Evolutionary conservation across 2,797 vertebrate genomes (phyloP).

Genomic region (Mus caroli): DNA sequence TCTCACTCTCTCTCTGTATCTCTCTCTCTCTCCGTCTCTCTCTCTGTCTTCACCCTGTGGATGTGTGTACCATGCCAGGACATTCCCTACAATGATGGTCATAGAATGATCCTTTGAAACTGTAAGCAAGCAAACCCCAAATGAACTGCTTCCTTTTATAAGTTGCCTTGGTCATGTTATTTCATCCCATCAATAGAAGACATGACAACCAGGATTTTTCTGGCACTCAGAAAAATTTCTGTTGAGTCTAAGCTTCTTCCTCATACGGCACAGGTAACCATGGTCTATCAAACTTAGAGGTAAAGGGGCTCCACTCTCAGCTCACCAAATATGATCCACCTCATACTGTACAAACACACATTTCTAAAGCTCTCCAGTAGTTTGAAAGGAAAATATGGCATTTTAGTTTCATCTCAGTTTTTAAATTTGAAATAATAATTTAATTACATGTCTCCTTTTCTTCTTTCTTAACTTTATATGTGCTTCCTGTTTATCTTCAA

Average conservation of each 20-base stretch:
- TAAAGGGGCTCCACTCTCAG: neutral
- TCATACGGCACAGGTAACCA: neutral
- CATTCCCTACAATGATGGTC: too few relatives aligned
- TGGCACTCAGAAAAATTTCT: neutral
- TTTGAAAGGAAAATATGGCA: neutral
- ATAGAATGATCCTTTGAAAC: neutral
- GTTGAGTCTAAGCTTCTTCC: neutral
- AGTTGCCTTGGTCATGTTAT: neutral
- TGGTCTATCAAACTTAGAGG: neutral
- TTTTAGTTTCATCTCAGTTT: neutral
- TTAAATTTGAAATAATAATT: neutral
- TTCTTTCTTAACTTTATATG: neutral
- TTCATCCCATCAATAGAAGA: neutral
- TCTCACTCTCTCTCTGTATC: too few relatives aligned
- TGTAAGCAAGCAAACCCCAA: neutral
- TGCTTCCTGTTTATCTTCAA: neutral
- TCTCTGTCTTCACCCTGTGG: too few relatives aligned
- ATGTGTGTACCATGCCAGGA: too few relatives aligned
- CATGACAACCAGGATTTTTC: neutral
- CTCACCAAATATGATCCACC: neutral
- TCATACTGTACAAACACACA: neutral
- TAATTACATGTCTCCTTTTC: neutral
- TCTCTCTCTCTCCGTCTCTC: too few relatives aligned
- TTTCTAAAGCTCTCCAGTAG: neutral
- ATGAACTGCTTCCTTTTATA: neutral